These are phyloP conservation scores for Zaprionus kolodkinae DNA, from an alignment of 1,140 invertebrate species.

Conservation along the genomic window DNA sequence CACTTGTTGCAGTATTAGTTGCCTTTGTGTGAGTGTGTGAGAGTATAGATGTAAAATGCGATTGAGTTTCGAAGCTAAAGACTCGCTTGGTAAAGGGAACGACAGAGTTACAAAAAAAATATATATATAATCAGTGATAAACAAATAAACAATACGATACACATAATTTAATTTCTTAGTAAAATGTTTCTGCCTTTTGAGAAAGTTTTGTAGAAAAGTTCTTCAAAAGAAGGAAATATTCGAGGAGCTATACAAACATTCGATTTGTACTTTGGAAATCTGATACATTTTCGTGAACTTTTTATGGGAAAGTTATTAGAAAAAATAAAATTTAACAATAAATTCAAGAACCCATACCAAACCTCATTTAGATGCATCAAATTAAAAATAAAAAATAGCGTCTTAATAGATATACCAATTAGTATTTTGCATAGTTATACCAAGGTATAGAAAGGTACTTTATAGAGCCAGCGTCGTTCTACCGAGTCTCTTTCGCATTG, in stretches of 20 bases:
- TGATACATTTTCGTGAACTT: background rate
- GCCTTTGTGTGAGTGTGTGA: conserved; percentile 26
- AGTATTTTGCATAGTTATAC: conserved; percentile 19
- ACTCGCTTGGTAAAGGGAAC: background rate
- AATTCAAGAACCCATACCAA: background rate
- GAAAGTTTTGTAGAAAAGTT: background rate
- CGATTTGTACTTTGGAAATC: background rate
- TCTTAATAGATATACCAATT: conserved; percentile 26
- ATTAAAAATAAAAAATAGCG: conserved; percentile 33
- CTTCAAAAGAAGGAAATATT: background rate
- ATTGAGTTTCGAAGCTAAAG: conserved; percentile 31
- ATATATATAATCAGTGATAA: background rate
- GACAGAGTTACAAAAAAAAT: conserved; percentile 7
- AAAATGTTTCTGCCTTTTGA: background rate
- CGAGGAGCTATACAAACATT: background rate
- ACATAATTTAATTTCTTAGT: background rate
- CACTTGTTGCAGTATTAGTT: conserved; percentile 7
- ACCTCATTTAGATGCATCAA: background rate
- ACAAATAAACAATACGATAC: conserved; percentile 22
- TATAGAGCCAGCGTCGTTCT: conserved; percentile 37
- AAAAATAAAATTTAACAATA: background rate
- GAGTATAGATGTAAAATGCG: conserved; percentile 21
- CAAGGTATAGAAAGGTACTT: conserved; percentile 43
- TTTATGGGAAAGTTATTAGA: background rate
- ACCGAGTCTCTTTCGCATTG: conserved; percentile 24